These are phyloP conservation scores for Palythoa grandis DNA, from an alignment of 92 coral and sea anemone genomes.

Conservation along the genomic window DNA sequence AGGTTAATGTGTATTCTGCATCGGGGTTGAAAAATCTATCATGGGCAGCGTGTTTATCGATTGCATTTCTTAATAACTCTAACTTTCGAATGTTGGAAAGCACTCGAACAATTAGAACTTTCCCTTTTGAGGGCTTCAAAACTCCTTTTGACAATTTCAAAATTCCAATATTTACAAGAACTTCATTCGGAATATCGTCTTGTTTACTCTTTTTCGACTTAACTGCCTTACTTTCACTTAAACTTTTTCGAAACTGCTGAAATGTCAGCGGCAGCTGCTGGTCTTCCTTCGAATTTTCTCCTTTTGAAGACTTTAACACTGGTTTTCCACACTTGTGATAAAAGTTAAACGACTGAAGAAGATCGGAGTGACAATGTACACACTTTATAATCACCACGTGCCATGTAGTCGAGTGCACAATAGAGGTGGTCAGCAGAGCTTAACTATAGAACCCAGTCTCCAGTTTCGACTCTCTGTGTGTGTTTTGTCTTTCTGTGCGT, in stretches of 20 bases:
- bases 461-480: background rate
- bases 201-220: constrained; percentile 41
- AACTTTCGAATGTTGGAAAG: constrained; percentile 16
- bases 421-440: background rate
- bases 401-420: background rate
- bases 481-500: background rate
- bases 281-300: constrained; percentile 1
- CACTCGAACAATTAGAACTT: constrained; percentile 42
- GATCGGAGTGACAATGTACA: background rate
- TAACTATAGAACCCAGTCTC: background rate
- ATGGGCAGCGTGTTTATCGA: constrained; percentile 45
- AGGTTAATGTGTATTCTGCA: too few species aligned
- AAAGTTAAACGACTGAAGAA: constrained; percentile 22
- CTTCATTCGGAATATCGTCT: constrained; percentile 32
- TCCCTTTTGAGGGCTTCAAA: constrained; percentile 47
- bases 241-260: background rate
- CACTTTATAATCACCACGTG: background rate
- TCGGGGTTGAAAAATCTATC: constrained; percentile 33
- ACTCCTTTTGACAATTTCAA: constrained; percentile 39
- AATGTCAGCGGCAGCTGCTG: constrained; percentile 3
- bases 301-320: background rate
- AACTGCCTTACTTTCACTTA: constrained; percentile 1
- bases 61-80: constrained; percentile 18
- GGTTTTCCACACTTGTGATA: constrained; percentile 36
- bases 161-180: constrained; percentile 40